These are phyloP conservation scores for Bucorvus abyssinicus DNA, from an alignment of 2,797 vertebrate genomes.

Conservation along the genomic window DNA sequence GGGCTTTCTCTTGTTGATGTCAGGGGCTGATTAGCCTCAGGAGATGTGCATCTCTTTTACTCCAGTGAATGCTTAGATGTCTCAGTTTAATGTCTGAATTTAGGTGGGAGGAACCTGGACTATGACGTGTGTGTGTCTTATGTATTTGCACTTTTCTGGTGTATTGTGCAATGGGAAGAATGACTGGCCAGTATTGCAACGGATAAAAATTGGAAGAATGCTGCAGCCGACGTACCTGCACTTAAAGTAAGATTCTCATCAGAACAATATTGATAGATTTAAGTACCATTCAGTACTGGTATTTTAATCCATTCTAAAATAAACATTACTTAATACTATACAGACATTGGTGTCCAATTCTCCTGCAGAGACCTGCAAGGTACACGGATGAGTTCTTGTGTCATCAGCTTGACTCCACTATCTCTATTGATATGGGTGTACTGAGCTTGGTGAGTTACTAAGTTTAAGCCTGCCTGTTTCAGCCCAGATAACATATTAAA, in stretches of 20 bases:
- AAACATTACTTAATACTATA: not conserved
- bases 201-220: not conserved
- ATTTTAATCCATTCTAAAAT: not conserved
- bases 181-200: not conserved
- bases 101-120: not conserved
- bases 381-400: not conserved
- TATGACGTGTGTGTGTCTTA: not conserved
- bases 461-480: not conserved
- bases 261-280: not conserved
- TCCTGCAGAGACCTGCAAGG: not conserved
- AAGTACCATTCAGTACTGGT: not conserved
- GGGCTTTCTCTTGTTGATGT: not conserved
- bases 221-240: not conserved
- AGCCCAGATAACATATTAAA: not conserved
- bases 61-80: not conserved
- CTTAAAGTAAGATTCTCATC: not conserved
- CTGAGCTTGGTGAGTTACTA: not conserved
- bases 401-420: not conserved
- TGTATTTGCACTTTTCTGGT: not conserved
- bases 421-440: rapidly evolving
- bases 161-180: not conserved
- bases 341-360: not conserved
- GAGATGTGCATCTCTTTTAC: not conserved
- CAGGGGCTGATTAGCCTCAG: not conserved
- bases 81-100: not conserved